Evolutionary conservation across 2,113 vertebrate species (phyloP), one percentile per base, ranked within the genome.

Genomic region (Meleagris gallopavo): DNA sequence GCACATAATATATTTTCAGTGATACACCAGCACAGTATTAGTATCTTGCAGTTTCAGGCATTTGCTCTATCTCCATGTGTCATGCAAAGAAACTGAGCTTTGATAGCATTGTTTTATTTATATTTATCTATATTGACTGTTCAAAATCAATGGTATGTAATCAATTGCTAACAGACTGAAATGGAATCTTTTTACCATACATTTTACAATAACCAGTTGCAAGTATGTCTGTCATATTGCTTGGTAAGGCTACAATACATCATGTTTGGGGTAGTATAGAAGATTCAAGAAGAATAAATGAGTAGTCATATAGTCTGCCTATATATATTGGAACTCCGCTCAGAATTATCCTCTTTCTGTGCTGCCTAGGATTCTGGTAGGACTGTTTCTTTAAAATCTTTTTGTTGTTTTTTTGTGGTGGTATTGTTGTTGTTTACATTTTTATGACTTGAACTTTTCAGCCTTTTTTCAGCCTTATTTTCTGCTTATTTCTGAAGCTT

Each of bases 101-200:
- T 71, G 52, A 48, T 81, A 2, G 65, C 64, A 4, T 38, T 8
- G 72, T 67, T 85, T 83, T 75, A 58, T 32, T 78, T 66, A 32
- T 89, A 84, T 46, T 94, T 89, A 83, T 91, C 78, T 79, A 5
- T 84, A 70, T 32, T 89, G 66, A 71, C 58, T 88, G 41, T 38
- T 90, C 30, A 87, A 52, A 45, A 77, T 36, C n/a, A 85, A 83
- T 24, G 57, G 24, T 72, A 43, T n/a, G 4, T 58, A 66, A 85
- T 54, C 41, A 76, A 72, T 65, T 80, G 77, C 5, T 36, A 89
- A 76, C 45, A 45, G 9, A 5, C 30, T 89, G 81, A 93, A 95
- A 83, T 74, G 41, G n/a, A 94, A 82, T 7, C 7, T 22, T 73
- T 11, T 78, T 86, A 76, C 54, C 61, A 62, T 69, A 32, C 22